Evolutionary conservation across 2,888 invertebrate species (phyloP).

Genomic region (Scelioninae gen. 1): DNA sequence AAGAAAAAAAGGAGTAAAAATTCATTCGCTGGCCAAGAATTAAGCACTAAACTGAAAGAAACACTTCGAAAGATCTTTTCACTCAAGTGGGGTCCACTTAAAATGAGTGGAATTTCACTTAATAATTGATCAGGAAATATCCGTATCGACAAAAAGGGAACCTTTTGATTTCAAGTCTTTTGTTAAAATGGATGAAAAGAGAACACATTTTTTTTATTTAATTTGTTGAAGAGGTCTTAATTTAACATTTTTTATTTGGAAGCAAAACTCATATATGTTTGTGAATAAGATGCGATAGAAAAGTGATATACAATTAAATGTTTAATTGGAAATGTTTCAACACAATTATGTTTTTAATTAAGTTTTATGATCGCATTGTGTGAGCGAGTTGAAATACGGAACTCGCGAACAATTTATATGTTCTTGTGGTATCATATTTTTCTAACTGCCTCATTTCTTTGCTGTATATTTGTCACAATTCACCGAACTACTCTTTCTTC

Average conservation of each 20-base stretch:
- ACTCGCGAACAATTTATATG: constrained; percentile 49
- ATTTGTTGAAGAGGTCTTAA: constrained; percentile 10
- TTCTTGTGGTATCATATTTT: constrained; percentile 52
- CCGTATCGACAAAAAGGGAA: constrained; percentile 39
- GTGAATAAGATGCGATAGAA: background rate
- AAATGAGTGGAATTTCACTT: constrained; percentile 57
- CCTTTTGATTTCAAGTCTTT: constrained; percentile 30
- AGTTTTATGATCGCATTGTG: constrained; percentile 43
- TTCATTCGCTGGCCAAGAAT: constrained; percentile 23
- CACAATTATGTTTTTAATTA: constrained; percentile 59
- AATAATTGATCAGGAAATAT: constrained; percentile 57
- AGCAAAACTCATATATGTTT: background rate
- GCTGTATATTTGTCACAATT: constrained; percentile 38
- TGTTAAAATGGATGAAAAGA: constrained; percentile 10
- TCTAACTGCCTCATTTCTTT: constrained; percentile 43
- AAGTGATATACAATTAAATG: constrained; percentile 17
- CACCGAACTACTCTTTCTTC: constrained; percentile 24
- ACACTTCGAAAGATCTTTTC: constrained; percentile 48
- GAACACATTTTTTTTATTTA: constrained; percentile 19
- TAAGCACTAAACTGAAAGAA: constrained; percentile 50
- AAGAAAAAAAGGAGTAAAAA: constrained; percentile 7
- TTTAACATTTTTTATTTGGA: background rate
- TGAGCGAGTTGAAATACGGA: constrained; percentile 23
- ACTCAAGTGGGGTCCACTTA: constrained; percentile 57
- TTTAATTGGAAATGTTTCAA: constrained; percentile 24